phyloP scores from a whole-genome alignment of 92 coral and sea anemone species.

The Zoanthus solanderi region DNA sequence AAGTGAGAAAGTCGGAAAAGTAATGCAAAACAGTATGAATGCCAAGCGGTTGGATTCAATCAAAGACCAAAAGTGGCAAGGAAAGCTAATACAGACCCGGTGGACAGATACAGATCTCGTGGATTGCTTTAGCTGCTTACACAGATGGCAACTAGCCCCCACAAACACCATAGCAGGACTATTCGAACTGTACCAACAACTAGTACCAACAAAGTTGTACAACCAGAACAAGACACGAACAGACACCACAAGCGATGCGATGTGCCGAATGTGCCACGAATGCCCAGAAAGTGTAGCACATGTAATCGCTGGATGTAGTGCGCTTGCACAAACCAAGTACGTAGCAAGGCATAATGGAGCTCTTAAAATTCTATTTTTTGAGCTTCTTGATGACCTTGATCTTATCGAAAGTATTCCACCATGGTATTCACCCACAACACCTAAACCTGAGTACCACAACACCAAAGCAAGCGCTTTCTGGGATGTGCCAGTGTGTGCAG shows the following conservation, averaged over 20 bases:
- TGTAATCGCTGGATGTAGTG: no score
- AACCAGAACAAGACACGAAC: neutral
- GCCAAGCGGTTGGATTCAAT: slow-evolving; percentile 12
- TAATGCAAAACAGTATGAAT: slow-evolving; percentile 21
- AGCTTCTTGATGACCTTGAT: slow-evolving; percentile 36
- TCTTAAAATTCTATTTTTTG: neutral
- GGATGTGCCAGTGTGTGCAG: neutral
- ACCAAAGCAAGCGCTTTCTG: slow-evolving; percentile 41
- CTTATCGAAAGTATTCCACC: slow-evolving; percentile 32
- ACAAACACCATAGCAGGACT: slow-evolving; percentile 30
- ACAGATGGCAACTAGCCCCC: slow-evolving; percentile 4
- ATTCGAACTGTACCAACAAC: slow-evolving; percentile 49
- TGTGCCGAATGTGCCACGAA: neutral
- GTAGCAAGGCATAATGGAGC: no score
- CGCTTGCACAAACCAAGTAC: no score
- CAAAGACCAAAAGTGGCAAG: slow-evolving; percentile 19
- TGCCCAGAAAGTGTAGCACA: neutral
- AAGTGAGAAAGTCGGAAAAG: slow-evolving; percentile 24
- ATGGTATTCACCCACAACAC: slow-evolving; percentile 42
- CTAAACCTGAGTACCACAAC: slow-evolving; percentile 25
- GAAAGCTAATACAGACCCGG: slow-evolving; percentile 20
- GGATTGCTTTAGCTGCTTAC: slow-evolving; percentile 22
- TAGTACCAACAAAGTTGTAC: slow-evolving; percentile 44
- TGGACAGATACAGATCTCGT: slow-evolving; percentile 29
- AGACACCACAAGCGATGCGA: neutral